Base-by-base conservation (phyloP, 2,888 invertebrate species). In the Tridacna gigas region DNA sequence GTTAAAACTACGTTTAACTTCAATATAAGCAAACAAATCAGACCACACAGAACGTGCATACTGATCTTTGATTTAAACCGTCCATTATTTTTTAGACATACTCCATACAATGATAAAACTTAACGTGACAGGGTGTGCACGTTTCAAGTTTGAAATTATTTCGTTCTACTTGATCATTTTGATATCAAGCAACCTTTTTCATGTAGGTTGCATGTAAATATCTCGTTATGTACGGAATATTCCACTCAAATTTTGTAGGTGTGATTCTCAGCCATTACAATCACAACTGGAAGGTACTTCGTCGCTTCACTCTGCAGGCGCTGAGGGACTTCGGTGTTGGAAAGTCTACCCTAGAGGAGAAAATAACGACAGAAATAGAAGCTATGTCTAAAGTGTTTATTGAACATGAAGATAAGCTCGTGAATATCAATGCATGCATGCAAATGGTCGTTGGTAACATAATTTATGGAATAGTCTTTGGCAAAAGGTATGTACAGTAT, bases 401-500 rank as follows among this genome's bases (percentile, higher is more conserved):
- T n/a, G 76, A 78, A 15, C 69, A 74, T 7, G 47, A 80, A 56
- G 83, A 60, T 0, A n/a, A 83, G 37, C 79, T 84, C 20, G 66
- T 84, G 12, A 56, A 79, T 13, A 71, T 88, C 0, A 76, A 77
- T 65, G 66, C 76, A 3, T 73, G 85, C 0, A 77, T 90, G 51
- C 74, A 78, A 25, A 85, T 82, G 22, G 86, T 87, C 22, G 82
- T 89, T 3, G 77, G 80, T 20, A 91, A 91, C 71, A 83, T 91
- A n/a, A 91, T 91, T 25, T 90, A 89, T 63, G 86, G 86, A 66
- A 85, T 91, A n/a, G 79, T 90, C 5, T 89, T 91, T 74, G 91
- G 89, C 12, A 74, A 81, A 51, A 88, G 91, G 89, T 91, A 61
- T 51, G 78, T 73, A n/a, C n/a, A n/a, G n/a, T n/a, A n/a, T n/a